Percentiles rank a stretch among this genome's conserved stretches.
These are phyloP conservation scores for Cheilosia vernalis DNA, from an alignment of 2,888 invertebrate genomes.

Conservation along the genomic window DNA sequence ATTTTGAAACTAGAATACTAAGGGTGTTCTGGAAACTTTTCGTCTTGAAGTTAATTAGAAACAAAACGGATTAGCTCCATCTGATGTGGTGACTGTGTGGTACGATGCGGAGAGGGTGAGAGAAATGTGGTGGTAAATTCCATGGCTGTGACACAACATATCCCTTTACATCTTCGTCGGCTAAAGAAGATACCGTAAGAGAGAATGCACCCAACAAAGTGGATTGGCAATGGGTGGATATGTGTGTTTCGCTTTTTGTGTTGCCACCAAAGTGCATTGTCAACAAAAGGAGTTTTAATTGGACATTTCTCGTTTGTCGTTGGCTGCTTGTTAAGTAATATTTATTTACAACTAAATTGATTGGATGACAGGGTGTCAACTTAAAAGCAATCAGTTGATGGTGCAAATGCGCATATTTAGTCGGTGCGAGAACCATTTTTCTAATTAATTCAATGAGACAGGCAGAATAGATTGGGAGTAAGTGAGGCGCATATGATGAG, in stretches of 20 bases:
- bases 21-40: neutral
- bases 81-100: conserved; percentile 42
- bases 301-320: conserved; percentile 52
- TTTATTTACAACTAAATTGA: conserved; percentile 36
- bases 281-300: conserved; percentile 60
- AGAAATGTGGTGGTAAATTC: conserved; percentile 45
- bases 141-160: conserved; percentile 45
- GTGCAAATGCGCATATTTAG: conserved; percentile 2
- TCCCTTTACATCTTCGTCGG: conserved; percentile 36
- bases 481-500: too few species aligned
- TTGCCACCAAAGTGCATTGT: conserved; percentile 42
- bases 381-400: conserved; percentile 36
- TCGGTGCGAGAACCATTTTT: neutral
- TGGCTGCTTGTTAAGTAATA: conserved; percentile 27
- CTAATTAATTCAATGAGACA: neutral
- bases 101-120: neutral
- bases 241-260: conserved; percentile 28
- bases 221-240: neutral
- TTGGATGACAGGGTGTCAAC: conserved; percentile 48
- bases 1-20: conserved; percentile 9
- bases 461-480: too few species aligned
- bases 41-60: conserved; percentile 60
- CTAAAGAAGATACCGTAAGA: conserved; percentile 11
- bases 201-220: conserved; percentile 24
- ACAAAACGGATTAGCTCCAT: conserved; percentile 62